Conservation (phyloP, 1,140 invertebrate genomes). For the Scaptodrosophila lebanonensis region DNA sequence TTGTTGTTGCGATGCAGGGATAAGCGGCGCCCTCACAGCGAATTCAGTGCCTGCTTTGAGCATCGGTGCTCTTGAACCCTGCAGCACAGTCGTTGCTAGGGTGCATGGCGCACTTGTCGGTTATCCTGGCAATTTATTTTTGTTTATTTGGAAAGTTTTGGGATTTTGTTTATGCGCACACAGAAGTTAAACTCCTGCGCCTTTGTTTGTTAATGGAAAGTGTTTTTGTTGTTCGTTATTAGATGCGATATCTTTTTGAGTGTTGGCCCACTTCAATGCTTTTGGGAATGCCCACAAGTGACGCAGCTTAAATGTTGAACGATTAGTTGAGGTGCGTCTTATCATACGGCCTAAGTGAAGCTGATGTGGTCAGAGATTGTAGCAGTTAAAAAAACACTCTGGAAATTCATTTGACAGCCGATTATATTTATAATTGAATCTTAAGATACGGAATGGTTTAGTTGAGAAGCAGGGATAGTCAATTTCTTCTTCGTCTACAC, state of each 20-base stretch:
- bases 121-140: conserved; percentile 56
- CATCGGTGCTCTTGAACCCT: too few relatives aligned
- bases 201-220: neutral
- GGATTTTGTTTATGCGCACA: conserved; percentile 13
- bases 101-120: conserved; percentile 45
- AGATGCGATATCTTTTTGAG: neutral
- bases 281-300: conserved; percentile 19
- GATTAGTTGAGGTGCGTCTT: too few relatives aligned
- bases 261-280: neutral
- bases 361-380: too few relatives aligned
- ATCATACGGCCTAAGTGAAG: too few relatives aligned
- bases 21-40: conserved; percentile 23
- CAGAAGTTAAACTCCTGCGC: neutral
- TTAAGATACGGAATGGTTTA: too few relatives aligned
- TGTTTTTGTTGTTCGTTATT: neutral
- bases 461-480: too few relatives aligned
- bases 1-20: conserved; percentile 49
- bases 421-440: too few relatives aligned
- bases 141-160: conserved; percentile 11
- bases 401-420: too few relatives aligned
- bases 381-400: too few relatives aligned
- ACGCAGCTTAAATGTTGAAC: too few relatives aligned
- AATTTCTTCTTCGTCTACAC: too few relatives aligned
- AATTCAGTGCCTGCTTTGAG: neutral
- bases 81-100: neutral